These are phyloP conservation scores for Hydrotaea cyrtoneurina DNA, from an alignment of 2,888 invertebrate species.

Conservation along the genomic window DNA sequence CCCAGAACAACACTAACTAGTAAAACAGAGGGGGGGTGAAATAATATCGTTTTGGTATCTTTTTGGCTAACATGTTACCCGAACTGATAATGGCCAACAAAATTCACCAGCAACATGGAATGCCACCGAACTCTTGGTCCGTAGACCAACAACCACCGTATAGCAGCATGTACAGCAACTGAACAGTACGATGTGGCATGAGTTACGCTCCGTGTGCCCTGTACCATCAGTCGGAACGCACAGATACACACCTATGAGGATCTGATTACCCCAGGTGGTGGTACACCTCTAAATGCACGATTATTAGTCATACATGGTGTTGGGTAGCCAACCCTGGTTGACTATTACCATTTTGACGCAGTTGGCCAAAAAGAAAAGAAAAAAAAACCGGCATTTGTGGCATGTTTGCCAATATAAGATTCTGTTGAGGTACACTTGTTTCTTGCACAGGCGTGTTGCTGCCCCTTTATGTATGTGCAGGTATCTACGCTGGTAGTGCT, in stretches of 20 bases:
- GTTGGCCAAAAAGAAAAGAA: too few species aligned
- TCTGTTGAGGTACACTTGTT: constrained; percentile 18
- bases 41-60: constrained; percentile 28
- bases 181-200: not conserved
- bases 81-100: constrained; percentile 61
- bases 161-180: not conserved
- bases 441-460: not conserved
- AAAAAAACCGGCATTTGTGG: constrained; percentile 53
- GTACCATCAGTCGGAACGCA: constrained; percentile 1
- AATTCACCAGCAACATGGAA: not conserved
- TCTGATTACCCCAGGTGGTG: not conserved
- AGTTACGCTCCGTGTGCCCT: not conserved
- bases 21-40: constrained; percentile 3
- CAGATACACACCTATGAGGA: not conserved
- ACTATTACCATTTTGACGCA: not conserved
- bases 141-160: not conserved
- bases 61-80: constrained; percentile 54
- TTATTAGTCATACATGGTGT: constrained; percentile 19
- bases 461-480: too few species aligned
- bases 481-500: too few species aligned
- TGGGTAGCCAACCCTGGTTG: not conserved
- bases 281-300: constrained; percentile 40
- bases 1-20: not conserved
- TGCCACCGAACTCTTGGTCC: not conserved
- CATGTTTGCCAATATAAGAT: constrained; percentile 36